Evolutionary conservation across 2,888 invertebrate genomes (phyloP).

Genomic region (Seira musarum): DNA sequence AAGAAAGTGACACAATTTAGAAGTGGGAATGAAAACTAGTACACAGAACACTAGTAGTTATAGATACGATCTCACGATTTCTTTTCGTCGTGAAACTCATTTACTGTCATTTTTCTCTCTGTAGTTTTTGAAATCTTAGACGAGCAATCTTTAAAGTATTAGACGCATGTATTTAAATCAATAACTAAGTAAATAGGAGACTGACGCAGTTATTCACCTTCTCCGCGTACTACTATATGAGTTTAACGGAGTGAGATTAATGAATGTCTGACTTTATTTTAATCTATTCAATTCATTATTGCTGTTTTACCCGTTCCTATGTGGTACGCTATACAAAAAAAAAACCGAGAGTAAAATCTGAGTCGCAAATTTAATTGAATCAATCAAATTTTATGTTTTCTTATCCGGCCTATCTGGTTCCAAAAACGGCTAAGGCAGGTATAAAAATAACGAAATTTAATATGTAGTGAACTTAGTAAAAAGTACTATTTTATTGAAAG

Average conservation of each 20-base stretch:
- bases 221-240: constrained; percentile 22
- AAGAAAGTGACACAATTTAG: neutral
- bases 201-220: constrained; percentile 52
- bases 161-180: constrained; percentile 10
- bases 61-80: neutral
- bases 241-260: constrained; percentile 57
- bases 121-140: neutral
- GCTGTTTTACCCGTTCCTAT: constrained; percentile 11
- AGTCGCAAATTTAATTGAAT: neutral
- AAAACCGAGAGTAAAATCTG: neutral
- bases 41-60: neutral
- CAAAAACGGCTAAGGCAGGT: neutral
- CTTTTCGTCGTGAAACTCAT: neutral
- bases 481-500: too few relatives aligned
- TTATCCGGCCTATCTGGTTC: neutral
- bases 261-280: constrained; percentile 48
- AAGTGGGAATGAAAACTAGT: neutral
- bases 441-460: neutral
- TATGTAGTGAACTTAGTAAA: too few relatives aligned
- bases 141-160: constrained; percentile 27
- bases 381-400: neutral
- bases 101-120: constrained; percentile 1
- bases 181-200: constrained; percentile 49
- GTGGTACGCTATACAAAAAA: neutral
- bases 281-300: neutral